phyloP scores from a whole-genome alignment of 1,140 invertebrate genomes.

The Pollicipes pollicipes region DNA sequence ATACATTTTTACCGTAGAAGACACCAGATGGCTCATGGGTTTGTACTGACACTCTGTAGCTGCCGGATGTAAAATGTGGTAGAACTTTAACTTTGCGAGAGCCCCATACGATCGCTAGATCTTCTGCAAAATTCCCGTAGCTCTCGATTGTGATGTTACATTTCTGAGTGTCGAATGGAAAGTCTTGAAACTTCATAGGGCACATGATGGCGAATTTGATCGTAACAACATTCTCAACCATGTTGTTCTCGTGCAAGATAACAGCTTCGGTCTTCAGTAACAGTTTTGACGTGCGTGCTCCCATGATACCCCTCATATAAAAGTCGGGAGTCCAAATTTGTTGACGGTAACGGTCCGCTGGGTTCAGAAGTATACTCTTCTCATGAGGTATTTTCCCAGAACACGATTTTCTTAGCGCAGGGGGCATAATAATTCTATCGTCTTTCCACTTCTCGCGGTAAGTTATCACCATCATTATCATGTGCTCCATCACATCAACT shows the following conservation, averaged over 20 bases:
- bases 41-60: not conserved
- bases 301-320: not conserved
- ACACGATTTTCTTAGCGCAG: not conserved
- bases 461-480: not conserved
- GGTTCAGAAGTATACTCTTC: not conserved
- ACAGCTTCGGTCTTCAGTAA: not conserved
- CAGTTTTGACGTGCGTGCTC: not conserved
- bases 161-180: not conserved
- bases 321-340: not conserved
- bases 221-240: not conserved
- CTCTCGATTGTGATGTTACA: not conserved
- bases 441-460: not conserved
- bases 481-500: not conserved
- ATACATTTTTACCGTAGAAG: not conserved
- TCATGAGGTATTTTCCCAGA: not conserved
- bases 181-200: not conserved
- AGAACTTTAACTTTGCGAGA: not conserved
- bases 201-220: not conserved
- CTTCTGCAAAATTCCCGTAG: not conserved
- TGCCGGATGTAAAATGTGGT: not conserved
- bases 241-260: not conserved
- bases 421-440: not conserved
- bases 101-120: not conserved
- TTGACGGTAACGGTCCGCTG: not conserved
- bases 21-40: not conserved